Evolutionary conservation across 2,797 vertebrate genomes (phyloP), one percentile per base, ranked within the genome.

Genomic region (Eulemur coronatus): DNA sequence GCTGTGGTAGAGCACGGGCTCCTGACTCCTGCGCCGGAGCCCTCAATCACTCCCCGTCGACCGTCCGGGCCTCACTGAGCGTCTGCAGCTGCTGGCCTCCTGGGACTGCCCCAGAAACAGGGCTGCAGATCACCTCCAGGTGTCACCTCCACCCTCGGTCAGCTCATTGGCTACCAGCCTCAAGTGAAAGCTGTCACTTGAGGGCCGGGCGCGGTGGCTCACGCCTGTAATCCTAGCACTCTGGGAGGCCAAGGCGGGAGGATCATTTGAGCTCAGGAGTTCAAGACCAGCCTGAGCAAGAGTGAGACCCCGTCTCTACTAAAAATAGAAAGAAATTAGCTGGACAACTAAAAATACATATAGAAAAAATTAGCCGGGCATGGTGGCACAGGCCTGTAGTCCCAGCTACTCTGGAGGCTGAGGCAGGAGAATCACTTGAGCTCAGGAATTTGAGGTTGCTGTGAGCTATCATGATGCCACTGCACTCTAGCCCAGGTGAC

Each of bases 141-240:
- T 13, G 5, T 65, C 1, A 0, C 30, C 30, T 78, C 69, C 12
- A 18, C 28, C n/a, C 7, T 55, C 8, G 3, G 2, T 52, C 13
- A 17, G 70, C 73, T 92, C 41, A 28, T 35, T 38, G 15, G 61
- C 67, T n/a, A 9, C 30, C 0, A 84, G 26, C 57, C 65, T 75
- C 67, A 35, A 35, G 6, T 22, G 26, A 50, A 67, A 88, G 26
- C 63, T 84, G n/a, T 86, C 57, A 59, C 35, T 63, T 22, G 35
- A 46, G 43, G 33, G 63, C 63, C 1, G 63, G 17, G 17, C 4
- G 33, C 7, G 4, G 63, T 65, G 63, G 63, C 33, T 65, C 33
- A 65, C 0, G 8, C 17, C 63, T 35, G 15, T 65, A 18, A 65
- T n/a, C 33, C 15, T 65, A 65, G 63, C 15, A n/a, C 17, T 65